phyloP scores from a whole-genome alignment of 2,888 invertebrate genomes.

The Polymixis lichenea region DNA sequence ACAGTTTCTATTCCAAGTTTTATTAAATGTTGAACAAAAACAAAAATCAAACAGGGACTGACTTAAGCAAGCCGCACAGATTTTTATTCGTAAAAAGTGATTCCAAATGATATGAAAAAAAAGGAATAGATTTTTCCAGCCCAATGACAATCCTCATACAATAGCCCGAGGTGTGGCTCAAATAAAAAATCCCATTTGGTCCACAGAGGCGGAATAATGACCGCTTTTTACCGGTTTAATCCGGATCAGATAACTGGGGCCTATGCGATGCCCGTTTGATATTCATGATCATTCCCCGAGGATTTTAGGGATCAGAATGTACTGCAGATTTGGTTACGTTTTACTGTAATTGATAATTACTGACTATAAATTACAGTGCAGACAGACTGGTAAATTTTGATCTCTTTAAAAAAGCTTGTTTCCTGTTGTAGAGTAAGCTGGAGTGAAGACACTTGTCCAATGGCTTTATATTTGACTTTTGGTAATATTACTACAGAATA shows the following conservation, averaged over 20 bases:
- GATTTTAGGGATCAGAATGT: conserved; percentile 74
- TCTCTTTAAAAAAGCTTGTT: not conserved
- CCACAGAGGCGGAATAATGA: conserved; percentile 88
- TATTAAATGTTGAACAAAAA: not conserved
- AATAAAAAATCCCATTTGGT: conserved; percentile 86
- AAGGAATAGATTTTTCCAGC: conserved; percentile 72
- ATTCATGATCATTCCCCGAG: conserved; percentile 84
- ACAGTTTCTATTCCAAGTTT: not conserved
- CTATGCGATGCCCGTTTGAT: conserved; percentile 86
- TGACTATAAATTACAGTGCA: not conserved
- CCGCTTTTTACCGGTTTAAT: conserved; percentile 88
- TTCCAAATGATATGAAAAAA: not conserved
- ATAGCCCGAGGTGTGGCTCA: conserved; percentile 85
- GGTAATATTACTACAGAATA: not conserved
- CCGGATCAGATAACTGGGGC: conserved; percentile 86
- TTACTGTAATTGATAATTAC: conserved; percentile 43
- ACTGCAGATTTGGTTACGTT: conserved; percentile 39
- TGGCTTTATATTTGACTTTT: not conserved
- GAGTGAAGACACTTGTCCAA: not conserved
- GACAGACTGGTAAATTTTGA: not conserved
- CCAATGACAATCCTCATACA: conserved; percentile 80
- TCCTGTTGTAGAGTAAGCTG: not conserved
- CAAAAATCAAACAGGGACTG: too few relatives aligned
- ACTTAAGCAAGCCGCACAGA: not conserved
- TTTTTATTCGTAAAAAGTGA: not conserved